Evolutionary conservation across 1,140 invertebrate genomes (phyloP), one percentile per base, ranked within the genome.

Genomic region (Popillia japonica): DNA sequence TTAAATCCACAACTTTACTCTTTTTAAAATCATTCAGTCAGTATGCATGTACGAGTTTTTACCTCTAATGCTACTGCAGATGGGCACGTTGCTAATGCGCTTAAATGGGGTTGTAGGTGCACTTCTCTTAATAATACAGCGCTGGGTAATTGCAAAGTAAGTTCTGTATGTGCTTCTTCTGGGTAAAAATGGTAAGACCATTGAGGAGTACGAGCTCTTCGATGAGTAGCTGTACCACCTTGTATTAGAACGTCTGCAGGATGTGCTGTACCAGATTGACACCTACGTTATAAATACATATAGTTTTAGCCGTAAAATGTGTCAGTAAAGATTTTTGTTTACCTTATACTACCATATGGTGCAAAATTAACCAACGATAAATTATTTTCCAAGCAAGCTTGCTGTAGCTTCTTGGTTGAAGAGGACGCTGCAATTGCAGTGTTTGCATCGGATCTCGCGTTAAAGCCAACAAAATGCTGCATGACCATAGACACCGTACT

Each of bases 181-280:
- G 95, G 95, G 87, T 96, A 96, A 87, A 96, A 98, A 87, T 97
- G 95, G 87, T 97, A 96, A 41, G 94, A 95, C 94, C 96, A 97
- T 59, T 96, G 94, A 0, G 96, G 93, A 7, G 94, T 94, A 76
- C 96, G 89, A 0, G 96, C 94, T 80, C 96, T 88, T 80, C 95
- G 89, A 81, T 96, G 94, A 34, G 94, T 93, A 8, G 93, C 91
- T 0, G 89, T 80, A 23, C 77, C 79, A 73, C 87, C 90, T 82
- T 93, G 92, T 77, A 98, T 93, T 1, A 98, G 88, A 64, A 96
- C 93, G 85, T 97, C 95, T 0, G 95, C 94, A 7, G 96, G 92
- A 85, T 96, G 95, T 4, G 95, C 94, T 14, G 94, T 95, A 6
- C 94, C 93, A 87, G 95, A 96, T 79, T 81, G 79, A 48, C 83